Base-by-base conservation (phyloP, 2,797 vertebrate species). In the Sitta carolinensis region DNA sequence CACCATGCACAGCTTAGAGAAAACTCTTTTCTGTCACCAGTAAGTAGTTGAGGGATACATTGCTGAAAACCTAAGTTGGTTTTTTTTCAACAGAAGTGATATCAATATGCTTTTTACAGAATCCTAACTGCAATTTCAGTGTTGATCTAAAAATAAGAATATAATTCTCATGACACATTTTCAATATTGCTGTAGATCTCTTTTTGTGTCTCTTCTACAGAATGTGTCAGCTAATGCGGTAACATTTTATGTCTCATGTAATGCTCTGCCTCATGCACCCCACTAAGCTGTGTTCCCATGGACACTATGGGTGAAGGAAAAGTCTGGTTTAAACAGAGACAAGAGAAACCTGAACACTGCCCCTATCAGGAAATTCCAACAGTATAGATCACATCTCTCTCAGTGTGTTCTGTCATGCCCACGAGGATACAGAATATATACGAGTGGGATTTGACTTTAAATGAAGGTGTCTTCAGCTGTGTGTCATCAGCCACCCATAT, bases 111-210 rank as follows among this genome's bases (percentile, higher is more conserved):
- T 75, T 89, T 90, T 73, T 80, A 75, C 29, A 30, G 11, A 55
- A 27, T 50, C 38, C 30, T 88, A 72, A 23, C 26, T 63, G 29
- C 0, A 2, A 89, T 75, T 94, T 87, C n/a, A 48, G 13, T 70
- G 62, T 58, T 80, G 64, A 85, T 90, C 38, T 92, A 77, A 87
- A 93, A 93, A 70, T 64, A 77, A 89, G 78, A 74, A 90, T 89
- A 91, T 74, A 74, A 80, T 92, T 90, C 50, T 58, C 29, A 8
- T 80, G 62, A 79, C 47, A 50, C 5, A 13, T 92, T 68, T 85
- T 75, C 82, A 68, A 55, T 85, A 75, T 38, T n/a, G 16, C 9
- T 89, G 88, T 82, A 64, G 50, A 87, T 92, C 43, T 83, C 25
- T 32, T 52, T 84, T 70, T n/a, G 3, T 87, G 43, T 70, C 52